Evolutionary conservation across 2,888 invertebrate species (phyloP).

Genomic region (Hoplodrina ambigua): DNA sequence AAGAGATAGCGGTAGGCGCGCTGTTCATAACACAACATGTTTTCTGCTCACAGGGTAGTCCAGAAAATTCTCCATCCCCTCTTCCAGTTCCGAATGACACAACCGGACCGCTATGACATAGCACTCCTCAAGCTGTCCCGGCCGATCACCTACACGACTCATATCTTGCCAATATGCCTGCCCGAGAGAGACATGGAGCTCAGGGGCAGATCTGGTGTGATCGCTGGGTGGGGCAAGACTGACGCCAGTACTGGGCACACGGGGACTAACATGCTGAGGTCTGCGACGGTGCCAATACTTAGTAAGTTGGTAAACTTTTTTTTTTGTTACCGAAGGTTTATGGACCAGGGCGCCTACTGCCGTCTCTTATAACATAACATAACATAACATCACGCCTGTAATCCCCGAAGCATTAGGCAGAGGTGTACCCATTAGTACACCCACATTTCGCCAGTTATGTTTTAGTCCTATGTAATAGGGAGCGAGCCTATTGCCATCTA

Average conservation of each 20-base stretch:
- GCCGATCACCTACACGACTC: constrained; percentile 91
- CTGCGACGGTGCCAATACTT: constrained; percentile 95
- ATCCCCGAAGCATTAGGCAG: too few species aligned
- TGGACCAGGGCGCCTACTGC: too few species aligned
- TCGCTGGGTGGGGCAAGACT: constrained; percentile 96
- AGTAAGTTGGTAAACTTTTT: constrained; percentile 86
- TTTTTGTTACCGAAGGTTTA: too few species aligned
- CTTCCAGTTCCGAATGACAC: constrained; percentile 95
- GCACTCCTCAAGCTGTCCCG: constrained; percentile 93
- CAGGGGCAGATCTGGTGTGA: constrained; percentile 85
- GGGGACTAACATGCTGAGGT: constrained; percentile 95
- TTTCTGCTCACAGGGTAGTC: constrained; percentile 87
- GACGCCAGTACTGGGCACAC: constrained; percentile 93
- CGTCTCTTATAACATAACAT: too few species aligned
- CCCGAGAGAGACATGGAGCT: constrained; percentile 89
- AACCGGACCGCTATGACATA: constrained; percentile 95
- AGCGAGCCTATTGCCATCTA: too few species aligned
- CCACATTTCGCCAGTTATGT: too few species aligned
- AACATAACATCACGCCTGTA: too few species aligned
- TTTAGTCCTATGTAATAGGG: too few species aligned
- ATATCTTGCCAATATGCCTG: constrained; percentile 95
- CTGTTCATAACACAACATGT: too few species aligned
- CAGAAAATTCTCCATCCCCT: constrained; percentile 95
- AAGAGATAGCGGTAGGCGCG: too few species aligned
- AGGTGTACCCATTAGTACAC: too few species aligned